Conservation (phyloP, 2,797 vertebrate genomes). For the Smutsia temminckii region DNA sequence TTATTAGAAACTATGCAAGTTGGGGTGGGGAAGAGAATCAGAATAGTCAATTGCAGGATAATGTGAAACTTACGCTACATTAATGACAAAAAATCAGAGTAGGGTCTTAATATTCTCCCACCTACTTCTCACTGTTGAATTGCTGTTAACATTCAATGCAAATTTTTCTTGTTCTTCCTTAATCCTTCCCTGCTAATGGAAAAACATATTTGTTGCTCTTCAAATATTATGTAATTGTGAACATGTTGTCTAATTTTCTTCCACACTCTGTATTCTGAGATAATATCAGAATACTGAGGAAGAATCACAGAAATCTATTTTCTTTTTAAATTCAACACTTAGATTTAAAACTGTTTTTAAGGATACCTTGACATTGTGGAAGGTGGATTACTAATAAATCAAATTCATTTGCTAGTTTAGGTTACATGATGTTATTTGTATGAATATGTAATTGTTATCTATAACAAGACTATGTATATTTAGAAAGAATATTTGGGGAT, state of each 20-base stretch:
- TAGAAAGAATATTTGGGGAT: background rate
- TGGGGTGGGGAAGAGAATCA: background rate
- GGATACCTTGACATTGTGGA: background rate
- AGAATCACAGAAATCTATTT: conserved; percentile 36
- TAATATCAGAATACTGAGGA: conserved; percentile 24
- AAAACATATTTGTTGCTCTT: background rate
- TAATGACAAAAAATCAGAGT: background rate
- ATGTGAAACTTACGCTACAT: background rate
- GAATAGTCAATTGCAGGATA: background rate
- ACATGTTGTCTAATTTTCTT: background rate
- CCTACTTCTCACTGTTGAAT: background rate
- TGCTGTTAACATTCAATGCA: background rate
- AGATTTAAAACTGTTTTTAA: conserved; percentile 46
- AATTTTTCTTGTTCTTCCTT: conserved; percentile 4
- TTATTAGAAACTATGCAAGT: background rate
- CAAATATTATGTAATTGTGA: background rate
- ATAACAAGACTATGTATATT: background rate
- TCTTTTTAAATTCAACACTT: conserved; percentile 53
- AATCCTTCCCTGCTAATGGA: conserved; percentile 10
- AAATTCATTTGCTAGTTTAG: conserved; percentile 39
- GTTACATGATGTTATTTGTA: conserved; percentile 37
- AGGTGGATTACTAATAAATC: conserved; percentile 23
- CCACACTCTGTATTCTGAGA: background rate
- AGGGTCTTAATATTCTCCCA: background rate
- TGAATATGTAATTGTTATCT: conserved; percentile 35